Base-by-base conservation (phyloP, 37 sponge, comb jelly and placozoan species). In the Sycon ciliatum region DNA sequence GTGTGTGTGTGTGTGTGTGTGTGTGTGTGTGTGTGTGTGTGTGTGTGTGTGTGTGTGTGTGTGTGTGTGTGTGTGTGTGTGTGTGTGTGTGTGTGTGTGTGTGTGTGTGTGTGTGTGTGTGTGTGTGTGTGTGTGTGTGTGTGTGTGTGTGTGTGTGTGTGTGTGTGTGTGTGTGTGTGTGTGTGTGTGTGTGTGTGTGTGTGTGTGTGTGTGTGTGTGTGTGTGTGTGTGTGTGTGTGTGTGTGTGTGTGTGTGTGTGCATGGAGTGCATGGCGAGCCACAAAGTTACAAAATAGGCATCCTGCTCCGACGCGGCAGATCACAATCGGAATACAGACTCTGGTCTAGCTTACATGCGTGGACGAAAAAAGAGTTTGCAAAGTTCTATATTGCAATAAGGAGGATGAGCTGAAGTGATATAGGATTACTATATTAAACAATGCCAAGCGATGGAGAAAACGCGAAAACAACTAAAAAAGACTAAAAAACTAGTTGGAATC, bases 181-280 rank as follows among this genome's bases (percentile, higher is more conserved):
- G 30, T 70, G 39, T 16, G 3, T 32, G 36, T 66, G 33, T 66
- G 68, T 66, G 36, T 66, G 33, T 7, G 33, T 66, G 68, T 69
- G 46, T 72, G 52, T 54, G 6, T 31, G 57, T 72, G 57, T 72
- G 68, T 66, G 68, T 66, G 33, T 32, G 36, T 32, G 36, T 66
- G 68, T 24, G 33, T 66, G 36, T 30, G 36, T 66, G 68, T 9
- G 68, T 68, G 39, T 37, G 39, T 68, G 69, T 68, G 38, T 68
- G 39, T 36, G 30, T 27, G 1, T 70, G 40, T 36, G 28, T 9
- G 11, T 42, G 49, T 42, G 49, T 42, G 49, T 9, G 13, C 49
- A 42, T 42, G 49, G 49, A n/a, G n/a, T n/a, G n/a, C n/a, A n/a
- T n/a, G n/a, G n/a, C n/a, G n/a, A n/a, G n/a, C n/a, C n/a, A n/a